Evolutionary conservation across 2,113 vertebrate species (phyloP).

Genomic region (Pyrgilauda ruficollis): DNA sequence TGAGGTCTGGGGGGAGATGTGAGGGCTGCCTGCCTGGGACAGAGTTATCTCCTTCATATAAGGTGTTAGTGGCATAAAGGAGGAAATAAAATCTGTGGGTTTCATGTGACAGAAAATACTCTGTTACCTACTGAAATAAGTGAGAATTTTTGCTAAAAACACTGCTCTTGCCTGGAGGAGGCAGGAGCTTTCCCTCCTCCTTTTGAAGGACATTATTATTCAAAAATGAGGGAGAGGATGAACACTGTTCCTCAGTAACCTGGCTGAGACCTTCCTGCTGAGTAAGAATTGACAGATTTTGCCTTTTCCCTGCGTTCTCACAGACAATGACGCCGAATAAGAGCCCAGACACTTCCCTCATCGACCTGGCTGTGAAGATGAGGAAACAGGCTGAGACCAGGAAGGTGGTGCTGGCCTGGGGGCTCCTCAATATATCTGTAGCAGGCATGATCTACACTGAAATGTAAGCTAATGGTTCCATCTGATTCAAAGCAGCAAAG

Average conservation of each 20-base stretch:
- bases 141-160: not conserved
- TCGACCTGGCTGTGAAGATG: slow-evolving; percentile 88
- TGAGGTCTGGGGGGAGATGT: too few relatives aligned
- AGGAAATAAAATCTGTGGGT: not conserved
- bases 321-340: slow-evolving; percentile 71
- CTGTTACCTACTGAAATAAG: not conserved
- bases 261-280: not conserved
- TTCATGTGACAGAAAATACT: not conserved
- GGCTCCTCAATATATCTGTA: slow-evolving; percentile 87
- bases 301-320: rapidly evolving
- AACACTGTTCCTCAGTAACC: rapidly evolving
- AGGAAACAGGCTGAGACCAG: slow-evolving; percentile 86
- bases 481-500: not conserved
- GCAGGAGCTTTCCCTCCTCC: not conserved
- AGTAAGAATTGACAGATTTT: not conserved
- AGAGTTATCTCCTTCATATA: rapidly evolving
- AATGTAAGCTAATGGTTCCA: slow-evolving; percentile 76
- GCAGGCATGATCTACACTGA: slow-evolving; percentile 96
- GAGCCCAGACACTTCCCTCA: slow-evolving; percentile 74
- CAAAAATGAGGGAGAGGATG: not conserved
- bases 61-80: rapidly evolving
- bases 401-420: slow-evolving; percentile 91
- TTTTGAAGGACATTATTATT: not conserved
- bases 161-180: not conserved
- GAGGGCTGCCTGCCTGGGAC: not conserved